phyloP scores from a whole-genome alignment of 2,797 vertebrate genomes.

The Cynopterus sphinx region DNA sequence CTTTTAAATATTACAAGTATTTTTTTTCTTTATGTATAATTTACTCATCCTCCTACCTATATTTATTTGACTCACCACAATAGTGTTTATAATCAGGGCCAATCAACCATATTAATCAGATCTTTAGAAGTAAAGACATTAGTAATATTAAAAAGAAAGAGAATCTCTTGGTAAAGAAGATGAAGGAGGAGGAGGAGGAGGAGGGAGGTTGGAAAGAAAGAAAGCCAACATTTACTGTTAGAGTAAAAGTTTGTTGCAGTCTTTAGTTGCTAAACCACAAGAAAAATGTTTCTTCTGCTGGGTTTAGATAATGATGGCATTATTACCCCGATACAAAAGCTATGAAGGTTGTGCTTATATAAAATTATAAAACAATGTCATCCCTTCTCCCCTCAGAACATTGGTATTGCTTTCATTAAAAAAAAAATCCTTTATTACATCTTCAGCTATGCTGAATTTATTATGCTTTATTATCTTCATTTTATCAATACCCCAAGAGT shows the following conservation, averaged over 20 bases:
- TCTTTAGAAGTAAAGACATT: background rate
- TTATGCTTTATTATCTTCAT: background rate
- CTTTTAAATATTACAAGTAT: background rate
- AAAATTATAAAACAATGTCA: background rate
- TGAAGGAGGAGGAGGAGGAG: accelerated
- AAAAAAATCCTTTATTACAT: background rate
- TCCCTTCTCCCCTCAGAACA: background rate
- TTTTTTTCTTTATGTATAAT: background rate
- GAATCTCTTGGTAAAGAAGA: background rate
- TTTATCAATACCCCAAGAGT: background rate
- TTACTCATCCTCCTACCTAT: background rate
- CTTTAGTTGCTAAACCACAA: background rate
- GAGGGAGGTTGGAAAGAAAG: background rate
- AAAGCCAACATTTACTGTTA: background rate
- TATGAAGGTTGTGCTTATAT: background rate
- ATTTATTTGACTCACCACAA: background rate
- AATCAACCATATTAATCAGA: background rate
- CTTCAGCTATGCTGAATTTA: background rate
- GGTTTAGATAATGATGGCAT: background rate
- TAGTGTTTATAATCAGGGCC: background rate
- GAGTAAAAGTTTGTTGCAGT: background rate
- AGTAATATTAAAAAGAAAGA: background rate
- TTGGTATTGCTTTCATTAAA: background rate
- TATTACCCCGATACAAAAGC: background rate
- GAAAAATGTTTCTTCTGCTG: background rate